These are phyloP conservation scores for Umimayanthus kanabou DNA, from an alignment of 92 coral and sea anemone genomes.

Conservation along the genomic window DNA sequence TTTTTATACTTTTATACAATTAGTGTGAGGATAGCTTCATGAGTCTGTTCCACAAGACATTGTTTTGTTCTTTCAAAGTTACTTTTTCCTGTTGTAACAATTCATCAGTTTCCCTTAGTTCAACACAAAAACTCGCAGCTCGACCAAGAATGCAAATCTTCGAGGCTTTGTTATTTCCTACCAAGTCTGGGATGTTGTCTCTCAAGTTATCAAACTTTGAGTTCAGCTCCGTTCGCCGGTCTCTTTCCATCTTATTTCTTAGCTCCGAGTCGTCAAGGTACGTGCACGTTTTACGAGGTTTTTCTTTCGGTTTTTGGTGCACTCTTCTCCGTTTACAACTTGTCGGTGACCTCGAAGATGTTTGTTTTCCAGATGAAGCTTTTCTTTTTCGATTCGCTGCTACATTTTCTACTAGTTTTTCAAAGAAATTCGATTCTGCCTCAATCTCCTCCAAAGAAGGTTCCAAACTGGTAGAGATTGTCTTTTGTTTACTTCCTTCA, in stretches of 20 bases:
- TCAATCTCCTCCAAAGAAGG: neutral
- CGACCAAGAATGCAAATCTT: constrained; percentile 26
- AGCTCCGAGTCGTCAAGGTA: constrained; percentile 16
- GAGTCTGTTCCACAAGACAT: constrained; percentile 17
- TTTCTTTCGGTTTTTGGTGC: neutral
- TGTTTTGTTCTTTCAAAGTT: constrained; percentile 9
- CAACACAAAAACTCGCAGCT: constrained; percentile 27
- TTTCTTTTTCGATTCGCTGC: neutral
- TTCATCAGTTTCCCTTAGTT: neutral
- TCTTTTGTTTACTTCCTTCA: neutral
- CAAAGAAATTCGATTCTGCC: constrained; percentile 2
- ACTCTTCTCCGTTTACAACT: constrained; percentile 17
- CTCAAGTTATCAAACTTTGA: constrained; percentile 30
- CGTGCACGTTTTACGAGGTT: neutral
- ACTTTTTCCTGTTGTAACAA: constrained; percentile 11
- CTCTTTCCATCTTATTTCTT: constrained; percentile 40
- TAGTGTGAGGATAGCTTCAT: constrained; percentile 20
- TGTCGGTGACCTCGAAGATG: neutral
- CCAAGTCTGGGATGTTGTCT: constrained; percentile 23
- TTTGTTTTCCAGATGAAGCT: too few relatives aligned
- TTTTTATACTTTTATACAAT: neutral
- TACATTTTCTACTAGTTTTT: neutral
- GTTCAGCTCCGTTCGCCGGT: constrained; percentile 18
- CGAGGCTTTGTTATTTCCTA: constrained; percentile 18
- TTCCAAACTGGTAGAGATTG: neutral